Evolutionary conservation across 2,888 invertebrate genomes (phyloP), one percentile per base, ranked within the genome.

Genomic region (Osmoderma eremita): DNA sequence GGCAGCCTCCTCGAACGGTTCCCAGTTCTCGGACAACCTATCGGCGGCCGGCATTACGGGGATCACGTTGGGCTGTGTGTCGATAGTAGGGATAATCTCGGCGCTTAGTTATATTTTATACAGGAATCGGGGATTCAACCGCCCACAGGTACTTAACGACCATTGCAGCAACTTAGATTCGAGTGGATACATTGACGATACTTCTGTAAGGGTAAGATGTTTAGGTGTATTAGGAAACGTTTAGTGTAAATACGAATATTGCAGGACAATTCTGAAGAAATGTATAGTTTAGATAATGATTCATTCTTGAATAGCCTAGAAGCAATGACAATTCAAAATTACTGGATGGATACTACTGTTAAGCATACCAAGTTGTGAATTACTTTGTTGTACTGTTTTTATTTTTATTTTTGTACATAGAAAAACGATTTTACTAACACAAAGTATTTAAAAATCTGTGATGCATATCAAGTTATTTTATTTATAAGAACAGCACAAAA

Each of bases 211-310:
- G 84, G 93, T 93, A 85, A 86, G n/a, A n/a, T n/a, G 88, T 74
- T 75, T 70, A 41, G 41, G 15, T 45, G 30, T 4, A 56, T 56
- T 17, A 18, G n/a, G 17, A 63, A 67, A 48, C 36, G 15, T 42
- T 41, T 39, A 56, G 20, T 69, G 50, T 50, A 15, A 20, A 30
- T 65, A 72, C 75, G 70, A 73, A 67, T 72, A 71, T 88, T 87
- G 17, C 86, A 95, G 95, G 95, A 95, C 81, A 94, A 93, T 80
- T 93, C 93, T 4, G 95, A 95, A 83, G 95, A 95, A 84, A 94
- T 95, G 93, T 94, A 94, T 83, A 95, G 95, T 78, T 84, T 95
- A 83, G 95, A 95, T 84, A 95, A 95, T 81, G 95, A 95, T 81
- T 95, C 95, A 70, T 95, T 95, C 85, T 87, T 95, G 69, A 95